Conservation (phyloP, 2,797 vertebrate species). For the Enteromius treurensis region DNA sequence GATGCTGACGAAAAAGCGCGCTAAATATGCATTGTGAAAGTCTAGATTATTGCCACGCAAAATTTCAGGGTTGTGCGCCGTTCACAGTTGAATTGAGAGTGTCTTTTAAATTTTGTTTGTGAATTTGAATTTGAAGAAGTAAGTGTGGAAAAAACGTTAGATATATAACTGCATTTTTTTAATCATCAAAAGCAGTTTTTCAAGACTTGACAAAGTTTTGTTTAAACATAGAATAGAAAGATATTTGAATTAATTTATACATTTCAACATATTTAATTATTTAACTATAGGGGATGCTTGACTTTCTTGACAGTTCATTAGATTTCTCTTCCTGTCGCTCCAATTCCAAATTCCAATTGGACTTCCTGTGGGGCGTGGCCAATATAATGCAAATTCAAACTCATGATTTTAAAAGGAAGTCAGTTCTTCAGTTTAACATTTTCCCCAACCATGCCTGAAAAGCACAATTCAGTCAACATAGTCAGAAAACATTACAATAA, state of each 20-base stretch:
- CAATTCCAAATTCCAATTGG: background rate
- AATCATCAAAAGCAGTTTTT: background rate
- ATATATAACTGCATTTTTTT: background rate
- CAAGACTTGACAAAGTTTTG: background rate
- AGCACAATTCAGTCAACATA: background rate
- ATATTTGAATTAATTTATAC: background rate
- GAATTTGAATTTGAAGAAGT: background rate
- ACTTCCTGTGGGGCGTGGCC: background rate
- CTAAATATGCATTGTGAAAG: constrained; percentile 11
- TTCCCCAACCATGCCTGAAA: background rate
- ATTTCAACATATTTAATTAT: background rate
- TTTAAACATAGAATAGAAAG: background rate
- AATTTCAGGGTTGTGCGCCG: background rate
- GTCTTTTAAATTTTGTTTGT: background rate
- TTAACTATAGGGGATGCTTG: background rate
- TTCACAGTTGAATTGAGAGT: background rate
- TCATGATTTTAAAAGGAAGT: background rate
- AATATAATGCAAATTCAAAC: background rate
- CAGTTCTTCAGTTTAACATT: background rate
- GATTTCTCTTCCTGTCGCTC: background rate
- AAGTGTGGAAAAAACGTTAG: background rate
- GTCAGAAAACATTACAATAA: background rate
- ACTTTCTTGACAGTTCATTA: background rate
- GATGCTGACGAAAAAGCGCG: constrained; percentile 1
- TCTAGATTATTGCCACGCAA: background rate